These are phyloP conservation scores for Lepidochrysops patricia DNA, from an alignment of 2,888 invertebrate species.

Conservation along the genomic window DNA sequence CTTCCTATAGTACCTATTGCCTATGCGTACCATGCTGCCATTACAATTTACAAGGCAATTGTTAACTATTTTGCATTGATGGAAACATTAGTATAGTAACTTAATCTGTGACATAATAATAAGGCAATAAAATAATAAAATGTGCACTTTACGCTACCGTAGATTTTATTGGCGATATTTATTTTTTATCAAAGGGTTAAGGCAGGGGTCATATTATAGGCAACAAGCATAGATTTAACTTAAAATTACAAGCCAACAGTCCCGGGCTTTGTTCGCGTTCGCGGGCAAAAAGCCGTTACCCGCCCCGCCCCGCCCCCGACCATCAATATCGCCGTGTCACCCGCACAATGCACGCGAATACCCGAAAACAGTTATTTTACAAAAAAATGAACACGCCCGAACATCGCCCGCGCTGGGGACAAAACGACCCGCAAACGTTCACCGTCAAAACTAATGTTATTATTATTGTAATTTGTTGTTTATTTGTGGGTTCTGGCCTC, in stretches of 20 bases:
- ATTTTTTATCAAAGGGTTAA: no score
- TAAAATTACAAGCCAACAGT: background rate
- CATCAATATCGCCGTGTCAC: constrained; percentile 46
- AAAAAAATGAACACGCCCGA: constrained; percentile 15
- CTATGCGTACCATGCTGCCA: no score
- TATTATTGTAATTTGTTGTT: background rate
- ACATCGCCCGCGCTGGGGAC: constrained; percentile 10
- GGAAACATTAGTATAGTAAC: no score
- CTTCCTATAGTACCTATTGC: no score
- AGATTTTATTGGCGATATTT: no score
- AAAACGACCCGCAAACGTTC: constrained; percentile 19
- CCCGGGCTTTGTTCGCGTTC: background rate
- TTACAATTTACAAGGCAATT: no score
- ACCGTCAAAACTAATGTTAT: background rate
- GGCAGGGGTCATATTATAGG: no score
- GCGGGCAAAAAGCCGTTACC: constrained; percentile 20
- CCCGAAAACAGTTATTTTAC: constrained; percentile 34
- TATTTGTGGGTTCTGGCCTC: background rate
- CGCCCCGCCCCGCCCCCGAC: constrained; percentile 41
- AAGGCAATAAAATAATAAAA: no score
- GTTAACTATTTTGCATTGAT: no score
- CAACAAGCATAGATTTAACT: no score
- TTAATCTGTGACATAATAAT: no score
- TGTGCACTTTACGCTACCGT: no score
- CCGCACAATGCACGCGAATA: constrained; percentile 38